Evolutionary conservation across 35 echinoderm and acorn worm species (phyloP).

Genomic region (Hemicentrotus pulcherrimus): DNA sequence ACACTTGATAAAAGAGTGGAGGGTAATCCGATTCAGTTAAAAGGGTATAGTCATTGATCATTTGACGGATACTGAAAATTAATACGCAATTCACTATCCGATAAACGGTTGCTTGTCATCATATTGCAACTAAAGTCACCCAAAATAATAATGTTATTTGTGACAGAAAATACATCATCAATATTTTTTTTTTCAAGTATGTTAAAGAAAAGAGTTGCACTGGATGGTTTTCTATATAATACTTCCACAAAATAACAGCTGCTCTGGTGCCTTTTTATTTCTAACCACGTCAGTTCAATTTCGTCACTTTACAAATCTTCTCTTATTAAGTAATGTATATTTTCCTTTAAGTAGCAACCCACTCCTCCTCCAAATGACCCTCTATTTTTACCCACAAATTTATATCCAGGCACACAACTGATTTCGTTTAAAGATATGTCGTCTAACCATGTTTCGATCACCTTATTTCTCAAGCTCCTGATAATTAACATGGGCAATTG

Average conservation of each 20-base stretch:
- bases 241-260: background rate
- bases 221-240: background rate
- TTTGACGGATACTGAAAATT: background rate
- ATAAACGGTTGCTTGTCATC: background rate
- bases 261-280: background rate
- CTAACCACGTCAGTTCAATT: background rate
- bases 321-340: background rate
- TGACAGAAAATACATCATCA: background rate
- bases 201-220: background rate
- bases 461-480: background rate
- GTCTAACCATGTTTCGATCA: background rate
- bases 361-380: background rate
- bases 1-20: too few species aligned
- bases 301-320: background rate
- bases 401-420: background rate
- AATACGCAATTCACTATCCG: background rate
- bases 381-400: background rate
- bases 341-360: background rate
- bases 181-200: background rate
- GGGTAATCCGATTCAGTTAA: too few species aligned
- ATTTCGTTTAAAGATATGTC: too few species aligned
- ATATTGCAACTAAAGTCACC: slow-evolving; percentile 11
- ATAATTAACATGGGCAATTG: background rate
- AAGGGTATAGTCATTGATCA: background rate
- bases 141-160: too few species aligned